These are phyloP conservation scores for Leptura quadrifasciata DNA, from an alignment of 2,888 invertebrate species.

Conservation along the genomic window DNA sequence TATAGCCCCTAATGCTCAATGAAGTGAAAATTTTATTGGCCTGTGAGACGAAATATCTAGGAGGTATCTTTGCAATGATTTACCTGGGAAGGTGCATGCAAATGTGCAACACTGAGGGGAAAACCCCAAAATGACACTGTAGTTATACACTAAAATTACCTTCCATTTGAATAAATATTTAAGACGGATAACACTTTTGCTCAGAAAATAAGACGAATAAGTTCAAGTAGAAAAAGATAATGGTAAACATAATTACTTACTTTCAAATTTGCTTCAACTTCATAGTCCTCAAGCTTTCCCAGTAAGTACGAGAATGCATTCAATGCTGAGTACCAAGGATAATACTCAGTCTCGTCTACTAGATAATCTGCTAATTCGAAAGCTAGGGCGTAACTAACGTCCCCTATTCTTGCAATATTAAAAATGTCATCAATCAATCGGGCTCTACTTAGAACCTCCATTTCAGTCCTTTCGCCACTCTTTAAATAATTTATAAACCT, in stretches of 20 bases:
- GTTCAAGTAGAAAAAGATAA: too few species aligned
- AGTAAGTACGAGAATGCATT: conserved; percentile 69
- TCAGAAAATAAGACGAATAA: too few species aligned
- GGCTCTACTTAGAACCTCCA: conserved; percentile 83
- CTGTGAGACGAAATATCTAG: too few species aligned
- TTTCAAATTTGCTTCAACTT: conserved; percentile 41
- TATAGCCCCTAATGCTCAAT: too few species aligned
- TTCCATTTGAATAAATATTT: too few species aligned
- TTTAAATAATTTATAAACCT: conserved; percentile 73
- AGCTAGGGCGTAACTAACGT: conserved; percentile 78
- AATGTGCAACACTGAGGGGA: too few species aligned
- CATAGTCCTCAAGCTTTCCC: conserved; percentile 45
- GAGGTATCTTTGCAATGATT: too few species aligned
- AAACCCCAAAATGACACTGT: neutral
- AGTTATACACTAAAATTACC: too few species aligned
- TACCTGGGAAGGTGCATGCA: too few species aligned
- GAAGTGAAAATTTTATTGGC: too few species aligned
- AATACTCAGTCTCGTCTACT: conserved; percentile 80
- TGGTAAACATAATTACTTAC: conserved; percentile 22
- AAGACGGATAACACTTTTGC: too few species aligned
- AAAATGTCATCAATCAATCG: conserved; percentile 88
- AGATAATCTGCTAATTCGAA: conserved; percentile 83
- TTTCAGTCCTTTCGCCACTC: conserved; percentile 70
- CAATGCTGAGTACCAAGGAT: conserved; percentile 86
- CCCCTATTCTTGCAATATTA: conserved; percentile 81